Evolutionary conservation across 1,140 invertebrate species (phyloP), one percentile per base, ranked within the genome.

Genomic region (Ceratina australensis): DNA sequence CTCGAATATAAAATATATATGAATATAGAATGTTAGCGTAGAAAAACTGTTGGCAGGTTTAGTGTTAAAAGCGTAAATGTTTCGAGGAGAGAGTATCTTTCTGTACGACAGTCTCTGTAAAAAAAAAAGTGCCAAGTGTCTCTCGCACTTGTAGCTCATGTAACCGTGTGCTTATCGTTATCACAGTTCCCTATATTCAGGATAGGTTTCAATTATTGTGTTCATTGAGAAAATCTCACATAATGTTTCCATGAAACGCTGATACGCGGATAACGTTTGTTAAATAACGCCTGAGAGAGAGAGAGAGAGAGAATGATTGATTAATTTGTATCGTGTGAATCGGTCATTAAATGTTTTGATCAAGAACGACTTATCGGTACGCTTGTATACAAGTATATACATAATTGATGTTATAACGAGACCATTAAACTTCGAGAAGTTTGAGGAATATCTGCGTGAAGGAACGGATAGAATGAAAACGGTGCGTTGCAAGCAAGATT

Each of bases 111-210:
- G n/a, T 64, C 4, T 3, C 56, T 60, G 33, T 20, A 76, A 24
- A 63, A 28, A n/a, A n/a, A 71, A 54, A n/a, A 66, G 76, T 81
- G 79, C 79, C 75, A 81, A 81, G 61, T 61, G 63, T 76, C 68
- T 20, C 5, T 66, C 71, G 50, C 50, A 72, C 33, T 80, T 59
- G 67, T 83, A 69, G 42, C 54, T 84, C 47, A 10, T 28, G 57
- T 18, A 16, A 47, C 13, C 24, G 33, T 67, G 64, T 79, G 47
- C 73, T 56, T 73, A 72, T 64, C 16, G 26, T 83, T 80, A 69
- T 65, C 10, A 26, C 26, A 50, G 13, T 42, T n/a, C 28, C 8
- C 61, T 71, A 76, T 52, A 66, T 54, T 67, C 1, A 54, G n/a
- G 66, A 80, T 67, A 47, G 52, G 24, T 79, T 83, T 80, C 54